These are phyloP conservation scores for Poeciliopsis retropinna DNA, from an alignment of 2,113 vertebrate genomes.

Conservation along the genomic window DNA sequence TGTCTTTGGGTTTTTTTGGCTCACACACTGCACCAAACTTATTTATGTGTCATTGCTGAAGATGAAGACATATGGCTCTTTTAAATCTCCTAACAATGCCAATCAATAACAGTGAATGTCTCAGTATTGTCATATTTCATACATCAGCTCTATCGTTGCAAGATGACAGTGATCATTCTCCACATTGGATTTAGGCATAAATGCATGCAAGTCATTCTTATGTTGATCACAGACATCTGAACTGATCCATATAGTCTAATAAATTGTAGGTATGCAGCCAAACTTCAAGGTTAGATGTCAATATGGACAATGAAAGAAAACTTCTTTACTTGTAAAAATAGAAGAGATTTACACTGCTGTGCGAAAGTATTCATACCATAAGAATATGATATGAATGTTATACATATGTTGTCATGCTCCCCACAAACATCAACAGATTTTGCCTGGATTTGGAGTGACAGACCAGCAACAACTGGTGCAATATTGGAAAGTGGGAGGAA, in stretches of 20 bases:
- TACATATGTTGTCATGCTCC: too few relatives aligned
- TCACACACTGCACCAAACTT: constrained; percentile 72
- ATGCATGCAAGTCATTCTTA: constrained; percentile 67
- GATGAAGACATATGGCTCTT: constrained; percentile 84
- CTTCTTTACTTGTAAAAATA: too few relatives aligned
- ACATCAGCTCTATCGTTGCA: constrained; percentile 79
- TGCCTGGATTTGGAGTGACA: too few relatives aligned
- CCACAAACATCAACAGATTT: too few relatives aligned
- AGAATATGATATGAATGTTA: too few relatives aligned
- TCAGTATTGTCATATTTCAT: constrained; percentile 82
- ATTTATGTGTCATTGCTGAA: constrained; percentile 79
- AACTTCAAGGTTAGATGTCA: not conserved
- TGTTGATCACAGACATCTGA: constrained; percentile 66
- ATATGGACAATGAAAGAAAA: not conserved
- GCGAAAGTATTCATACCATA: too few relatives aligned
- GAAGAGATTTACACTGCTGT: too few relatives aligned
- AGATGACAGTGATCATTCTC: constrained; percentile 82
- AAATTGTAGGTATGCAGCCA: constrained; percentile 1
- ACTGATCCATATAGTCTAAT: constrained; percentile 21
- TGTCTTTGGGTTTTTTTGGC: constrained; percentile 64
- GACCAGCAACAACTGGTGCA: too few relatives aligned
- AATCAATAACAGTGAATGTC: constrained; percentile 86
- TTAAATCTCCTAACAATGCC: constrained; percentile 85
- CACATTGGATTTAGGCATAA: constrained; percentile 26
- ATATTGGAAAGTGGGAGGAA: too few relatives aligned